A percentile compares a stretch with the other conserved stretches of the same genome.
These are phyloP conservation scores for Galbula dea DNA, from an alignment of 2,113 vertebrate genomes.

Conservation along the genomic window DNA sequence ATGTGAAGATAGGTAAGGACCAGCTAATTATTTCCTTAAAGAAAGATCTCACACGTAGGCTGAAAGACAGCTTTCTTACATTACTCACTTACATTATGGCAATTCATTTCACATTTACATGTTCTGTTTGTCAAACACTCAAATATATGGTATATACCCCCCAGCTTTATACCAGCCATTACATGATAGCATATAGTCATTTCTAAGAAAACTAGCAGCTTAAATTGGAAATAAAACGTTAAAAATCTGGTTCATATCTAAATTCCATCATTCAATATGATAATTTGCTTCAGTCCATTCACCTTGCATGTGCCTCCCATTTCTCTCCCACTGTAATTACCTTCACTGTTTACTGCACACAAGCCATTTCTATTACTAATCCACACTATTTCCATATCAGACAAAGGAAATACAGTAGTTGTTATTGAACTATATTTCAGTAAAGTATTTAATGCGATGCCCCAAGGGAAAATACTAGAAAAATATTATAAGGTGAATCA, in stretches of 20 bases:
- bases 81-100: neutral
- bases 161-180: neutral
- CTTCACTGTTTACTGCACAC: neutral
- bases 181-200: neutral
- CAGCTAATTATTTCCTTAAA: neutral
- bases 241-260: neutral
- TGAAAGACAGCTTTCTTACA: neutral
- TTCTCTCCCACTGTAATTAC: neutral
- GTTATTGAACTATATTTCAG: neutral
- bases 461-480: neutral
- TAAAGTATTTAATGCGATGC: neutral
- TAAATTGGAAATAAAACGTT: neutral
- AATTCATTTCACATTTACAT: neutral
- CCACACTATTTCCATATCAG: neutral
- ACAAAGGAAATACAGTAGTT: neutral
- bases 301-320: neutral
- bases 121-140: neutral
- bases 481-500: neutral
- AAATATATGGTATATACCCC: neutral
- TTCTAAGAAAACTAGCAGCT: neutral
- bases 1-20: neutral
- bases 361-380: neutral
- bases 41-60: neutral
- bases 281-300: neutral
- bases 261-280: neutral